Percentiles rank a stretch among this genome's conserved stretches.
Conservation (phyloP, 2,888 invertebrate genomes). For the Ligdia adustata region DNA sequence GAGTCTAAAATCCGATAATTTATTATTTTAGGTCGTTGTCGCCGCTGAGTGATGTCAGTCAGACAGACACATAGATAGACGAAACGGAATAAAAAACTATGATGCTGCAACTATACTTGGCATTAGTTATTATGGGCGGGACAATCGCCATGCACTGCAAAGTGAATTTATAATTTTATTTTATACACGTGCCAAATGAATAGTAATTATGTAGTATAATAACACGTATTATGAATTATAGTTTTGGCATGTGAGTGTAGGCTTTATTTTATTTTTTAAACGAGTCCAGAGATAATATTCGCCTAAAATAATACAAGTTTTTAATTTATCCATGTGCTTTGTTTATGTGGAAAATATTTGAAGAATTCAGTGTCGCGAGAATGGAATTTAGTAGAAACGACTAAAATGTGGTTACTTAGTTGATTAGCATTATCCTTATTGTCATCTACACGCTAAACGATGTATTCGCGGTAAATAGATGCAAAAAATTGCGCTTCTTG, state of each 20-base stretch:
- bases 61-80: slow-evolving; percentile 53
- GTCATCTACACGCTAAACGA: slow-evolving; percentile 70
- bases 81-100: slow-evolving; percentile 29
- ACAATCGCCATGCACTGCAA: too few relatives aligned
- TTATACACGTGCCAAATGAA: too few relatives aligned
- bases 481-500: slow-evolving; percentile 42
- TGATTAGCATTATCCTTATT: slow-evolving; percentile 75
- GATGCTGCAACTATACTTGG: too few relatives aligned
- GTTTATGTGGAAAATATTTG: background rate
- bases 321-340: too few relatives aligned
- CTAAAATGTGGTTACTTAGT: slow-evolving; percentile 33
- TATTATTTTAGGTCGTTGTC: slow-evolving; percentile 77
- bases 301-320: too few relatives aligned
- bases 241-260: too few relatives aligned
- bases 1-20: slow-evolving; percentile 60
- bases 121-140: too few relatives aligned
- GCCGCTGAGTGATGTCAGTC: slow-evolving; percentile 72
- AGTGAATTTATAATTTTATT: too few relatives aligned
- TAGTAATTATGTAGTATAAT: too few relatives aligned
- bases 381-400: slow-evolving; percentile 11
- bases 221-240: too few relatives aligned
- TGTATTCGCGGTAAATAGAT: slow-evolving; percentile 64
- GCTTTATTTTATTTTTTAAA: too few relatives aligned
- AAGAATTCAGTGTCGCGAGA: background rate
- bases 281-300: too few relatives aligned